A percentile compares a stretch with the other conserved stretches of the same genome.
Evolutionary conservation across 2,888 invertebrate species (phyloP).

Genomic region (Zygothrica quintamaculata): DNA sequence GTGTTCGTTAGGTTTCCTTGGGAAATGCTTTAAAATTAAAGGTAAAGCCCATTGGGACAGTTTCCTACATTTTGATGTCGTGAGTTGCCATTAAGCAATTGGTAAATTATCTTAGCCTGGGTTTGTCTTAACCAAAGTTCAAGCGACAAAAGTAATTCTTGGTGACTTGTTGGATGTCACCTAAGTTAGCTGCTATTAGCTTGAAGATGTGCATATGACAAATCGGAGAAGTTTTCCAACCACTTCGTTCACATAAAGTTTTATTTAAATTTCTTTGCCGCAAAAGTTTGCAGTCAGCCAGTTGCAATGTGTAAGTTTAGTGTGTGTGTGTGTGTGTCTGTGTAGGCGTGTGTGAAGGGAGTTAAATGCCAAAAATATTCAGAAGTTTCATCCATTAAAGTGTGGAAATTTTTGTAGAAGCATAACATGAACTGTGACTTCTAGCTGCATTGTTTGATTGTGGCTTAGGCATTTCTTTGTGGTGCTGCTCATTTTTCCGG

Average conservation of each 20-base stretch:
- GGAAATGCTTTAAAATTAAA: neutral
- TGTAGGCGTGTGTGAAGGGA: neutral
- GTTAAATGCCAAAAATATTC: conserved; percentile 4
- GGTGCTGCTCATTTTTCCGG: conserved; percentile 66
- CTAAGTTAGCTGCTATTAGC: conserved; percentile 60
- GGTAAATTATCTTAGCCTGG: no score
- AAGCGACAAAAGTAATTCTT: conserved; percentile 7
- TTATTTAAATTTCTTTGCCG: conserved; percentile 47
- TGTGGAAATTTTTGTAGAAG: conserved; percentile 7
- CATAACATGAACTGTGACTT: conserved; percentile 53
- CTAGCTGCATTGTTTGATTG: conserved; percentile 65
- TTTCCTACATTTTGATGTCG: no score
- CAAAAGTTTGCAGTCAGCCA: conserved; percentile 44
- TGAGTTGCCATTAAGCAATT: no score
- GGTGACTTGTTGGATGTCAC: conserved; percentile 34
- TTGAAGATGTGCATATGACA: conserved; percentile 70
- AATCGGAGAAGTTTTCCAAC: conserved; percentile 67
- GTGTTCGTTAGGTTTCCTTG: no score
- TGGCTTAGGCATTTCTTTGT: conserved; percentile 52
- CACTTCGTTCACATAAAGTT: conserved; percentile 50
- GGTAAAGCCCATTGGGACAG: no score
- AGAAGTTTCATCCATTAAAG: conserved; percentile 4
- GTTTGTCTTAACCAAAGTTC: no score
- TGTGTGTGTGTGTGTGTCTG: neutral
- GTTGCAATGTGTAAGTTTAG: conserved; percentile 8